Evolutionary conservation across 2,888 invertebrate species (phyloP), one percentile per base, ranked within the genome.

Genomic region (Pherbina coryleti): DNA sequence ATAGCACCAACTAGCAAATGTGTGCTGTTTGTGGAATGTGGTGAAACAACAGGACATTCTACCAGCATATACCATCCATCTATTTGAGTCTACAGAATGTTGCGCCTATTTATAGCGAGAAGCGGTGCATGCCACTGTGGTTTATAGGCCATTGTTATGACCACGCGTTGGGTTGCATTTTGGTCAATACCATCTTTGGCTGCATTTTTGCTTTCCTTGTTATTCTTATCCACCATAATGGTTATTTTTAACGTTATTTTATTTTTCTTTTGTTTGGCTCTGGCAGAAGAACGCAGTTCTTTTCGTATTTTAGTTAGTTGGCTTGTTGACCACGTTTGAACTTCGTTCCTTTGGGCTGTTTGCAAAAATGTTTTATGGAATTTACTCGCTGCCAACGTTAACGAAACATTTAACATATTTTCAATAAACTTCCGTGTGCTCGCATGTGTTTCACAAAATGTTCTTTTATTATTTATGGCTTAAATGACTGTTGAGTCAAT

Each of bases 361-460:
- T 34, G 44, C 22, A n/a, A 60, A 69, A 55, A 5, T 34, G 8
- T 67, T 67, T 67, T n/a, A 69, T 75, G 67, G 55, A 57, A 70
- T 62, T 34, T 75, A 67, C 49, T 55, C 78, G 79, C 53, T 74
- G 78, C 69, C 37, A 77, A 77, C 74, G 76, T 81, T 80, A 78
- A 79, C 80, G 80, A 81, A 81, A 75, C 81, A 81, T 82, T 81
- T 78, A 80, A 62, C 82, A 78, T 78, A 78, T 53, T 75, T 79
- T 76, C 70, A 80, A 80, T 81, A 81, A 81, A 82, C 80, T 77
- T 25, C 62, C 75, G 37, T 14, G 11, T 11, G 11, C 22, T 17
- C 22, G 19, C 34, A 9, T 22, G 60, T 25, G 60, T 49, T 67
- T 67, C 28, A 67, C n/a, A 31, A 25, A 70, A 51, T 53, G 17